Evolutionary conservation across 2,888 invertebrate genomes (phyloP), one percentile per base, ranked within the genome.

Genomic region (Maniola hyperantus): DNA sequence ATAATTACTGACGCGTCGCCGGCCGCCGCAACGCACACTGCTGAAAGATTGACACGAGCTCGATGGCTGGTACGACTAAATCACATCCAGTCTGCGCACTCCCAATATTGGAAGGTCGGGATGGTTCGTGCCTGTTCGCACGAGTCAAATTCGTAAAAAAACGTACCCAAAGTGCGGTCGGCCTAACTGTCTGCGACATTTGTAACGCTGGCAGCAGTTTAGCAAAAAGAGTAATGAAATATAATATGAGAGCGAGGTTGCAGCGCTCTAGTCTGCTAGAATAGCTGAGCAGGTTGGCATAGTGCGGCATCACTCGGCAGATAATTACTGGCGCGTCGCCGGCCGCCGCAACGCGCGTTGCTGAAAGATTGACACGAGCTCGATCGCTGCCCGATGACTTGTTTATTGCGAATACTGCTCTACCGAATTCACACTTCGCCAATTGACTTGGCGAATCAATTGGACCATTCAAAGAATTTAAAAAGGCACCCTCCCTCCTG

Each of bases 31-130:
- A 64, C 71, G 69, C 70, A 78, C 78, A 81, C 71, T 75, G 88
- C 76, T 85, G 87, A 89, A 82, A 87, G 88, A 90, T 84, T 86
- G 89, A 88, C 88, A 84, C 77, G 72, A 66, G 73, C 74, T 75
- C 73, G 75, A 79, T 77, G 76, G 73, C 75, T 74, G 73, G 26
- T 26, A 26, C 26, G 26, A 26, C 26, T n/a, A 26, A 26, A 1
- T 26, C 26, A 4, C 26, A 26, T 26, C 26, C 4, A 26, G 26
- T 4, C 26, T 26, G 26, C 26, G 26, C 26, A 26, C 26, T 26
- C 26, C 26, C n/a, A n/a, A n/a, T n/a, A 26, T 26, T 26, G 4
- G 26, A 26, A 26, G 26, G 26, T 26, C 26, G 26, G 26, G 26
- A 2, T 26, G 4, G 4, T 26, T 26, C 26, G 4, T 4, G n/a